A percentile compares a stretch with the other conserved stretches of the same genome.
These are phyloP conservation scores for Octopus bimaculoides DNA, from an alignment of 1,140 invertebrate genomes.

Conservation along the genomic window DNA sequence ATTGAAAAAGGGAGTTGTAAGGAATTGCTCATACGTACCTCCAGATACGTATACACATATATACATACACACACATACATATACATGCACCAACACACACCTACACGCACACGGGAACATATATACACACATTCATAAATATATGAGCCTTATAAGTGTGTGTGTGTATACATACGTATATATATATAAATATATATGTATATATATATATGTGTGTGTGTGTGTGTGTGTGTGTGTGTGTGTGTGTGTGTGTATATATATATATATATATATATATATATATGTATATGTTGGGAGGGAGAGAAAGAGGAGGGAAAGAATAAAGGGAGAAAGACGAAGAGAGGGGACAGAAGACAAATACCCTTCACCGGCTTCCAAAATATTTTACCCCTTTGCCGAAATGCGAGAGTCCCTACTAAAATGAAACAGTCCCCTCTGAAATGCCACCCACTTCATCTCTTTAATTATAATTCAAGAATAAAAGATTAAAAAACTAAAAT, in stretches of 20 bases:
- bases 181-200: not conserved
- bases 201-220: not conserved
- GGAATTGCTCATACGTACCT: not conserved
- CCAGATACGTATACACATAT: not conserved
- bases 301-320: no score
- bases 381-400: no score
- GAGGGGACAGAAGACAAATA: no score
- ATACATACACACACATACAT: not conserved
- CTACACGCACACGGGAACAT: not conserved
- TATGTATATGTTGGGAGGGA: no score
- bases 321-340: no score
- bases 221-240: not conserved
- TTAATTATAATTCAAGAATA: no score
- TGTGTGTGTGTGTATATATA: not conserved
- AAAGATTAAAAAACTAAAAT: no score
- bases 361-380: no score
- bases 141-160: not conserved
- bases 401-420: no score
- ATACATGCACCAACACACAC: not conserved
- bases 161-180: not conserved
- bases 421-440: no score
- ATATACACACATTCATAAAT: not conserved
- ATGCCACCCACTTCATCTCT: no score
- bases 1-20: no score
- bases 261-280: not conserved